Percentiles rank a stretch among this genome's conserved stretches.
Evolutionary conservation across 1,140 invertebrate genomes (phyloP).

Genomic region (Philopotamus ludificatus): DNA sequence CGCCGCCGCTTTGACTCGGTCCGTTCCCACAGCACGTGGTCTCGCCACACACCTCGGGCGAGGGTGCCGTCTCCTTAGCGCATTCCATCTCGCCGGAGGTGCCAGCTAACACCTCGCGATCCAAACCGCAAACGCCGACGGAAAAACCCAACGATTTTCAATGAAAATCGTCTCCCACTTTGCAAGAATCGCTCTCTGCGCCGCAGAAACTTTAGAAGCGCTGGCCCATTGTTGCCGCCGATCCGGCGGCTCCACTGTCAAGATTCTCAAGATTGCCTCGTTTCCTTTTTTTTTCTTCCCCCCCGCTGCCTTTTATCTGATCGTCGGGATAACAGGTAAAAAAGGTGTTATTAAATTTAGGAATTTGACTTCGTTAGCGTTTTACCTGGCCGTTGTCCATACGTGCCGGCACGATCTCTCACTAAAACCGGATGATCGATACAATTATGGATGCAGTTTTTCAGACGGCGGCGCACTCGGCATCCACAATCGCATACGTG

Average conservation of each 20-base stretch:
- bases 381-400: conserved; percentile 28
- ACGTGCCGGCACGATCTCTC: no score
- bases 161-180: no score
- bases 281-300: conserved; percentile 28
- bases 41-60: neutral
- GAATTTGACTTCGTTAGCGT: conserved; percentile 40
- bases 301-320: conserved; percentile 29
- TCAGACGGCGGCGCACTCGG: no score
- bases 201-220: neutral
- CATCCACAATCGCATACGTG: no score
- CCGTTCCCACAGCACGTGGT: neutral
- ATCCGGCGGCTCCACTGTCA: conserved; percentile 24
- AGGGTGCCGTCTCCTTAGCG: no score
- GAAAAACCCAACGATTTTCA: neutral
- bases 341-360: conserved; percentile 41
- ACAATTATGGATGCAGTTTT: no score
- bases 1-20: neutral
- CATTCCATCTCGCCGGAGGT: no score
- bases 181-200: no score
- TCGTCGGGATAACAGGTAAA: conserved; percentile 42
- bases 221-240: neutral
- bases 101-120: no score
- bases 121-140: no score
- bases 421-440: neutral
- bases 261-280: conserved; percentile 21